Evolutionary conservation across 1,140 invertebrate species (phyloP).

Genomic region (Druon quercuslanigerum): DNA sequence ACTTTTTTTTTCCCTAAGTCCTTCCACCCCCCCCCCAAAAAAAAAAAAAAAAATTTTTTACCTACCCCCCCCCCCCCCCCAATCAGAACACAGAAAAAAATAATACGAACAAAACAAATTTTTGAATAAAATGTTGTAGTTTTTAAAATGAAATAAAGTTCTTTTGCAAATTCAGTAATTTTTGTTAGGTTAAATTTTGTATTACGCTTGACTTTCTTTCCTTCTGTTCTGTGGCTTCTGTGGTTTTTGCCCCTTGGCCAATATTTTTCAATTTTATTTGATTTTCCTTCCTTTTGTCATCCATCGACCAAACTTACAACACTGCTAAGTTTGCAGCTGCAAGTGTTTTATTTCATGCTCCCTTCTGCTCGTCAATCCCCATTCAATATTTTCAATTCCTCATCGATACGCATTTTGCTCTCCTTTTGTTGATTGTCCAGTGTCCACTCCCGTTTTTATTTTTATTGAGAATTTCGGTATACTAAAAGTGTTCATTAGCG

Average conservation of each 20-base stretch:
- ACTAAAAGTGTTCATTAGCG: too few relatives aligned
- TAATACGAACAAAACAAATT: too few relatives aligned
- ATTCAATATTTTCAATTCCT: conserved; percentile 9
- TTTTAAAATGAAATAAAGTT: neutral
- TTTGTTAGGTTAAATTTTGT: neutral
- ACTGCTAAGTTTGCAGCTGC: conserved; percentile 9
- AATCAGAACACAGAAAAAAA: too few relatives aligned
- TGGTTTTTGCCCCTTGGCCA: neutral
- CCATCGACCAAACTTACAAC: too few relatives aligned
- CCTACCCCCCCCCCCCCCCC: too few relatives aligned
- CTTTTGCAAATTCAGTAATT: neutral
- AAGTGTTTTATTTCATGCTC: conserved; percentile 34
- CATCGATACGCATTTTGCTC: conserved; percentile 1
- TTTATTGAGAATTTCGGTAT: neutral
- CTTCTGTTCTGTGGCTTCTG: neutral
- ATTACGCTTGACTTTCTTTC: neutral
- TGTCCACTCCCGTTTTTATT: conserved; percentile 16
- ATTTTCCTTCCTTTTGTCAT: neutral
- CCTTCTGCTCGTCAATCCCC: conserved; percentile 15
- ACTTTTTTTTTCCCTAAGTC: too few relatives aligned
- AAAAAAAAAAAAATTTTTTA: too few relatives aligned
- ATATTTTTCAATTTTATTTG: conserved; percentile 2
- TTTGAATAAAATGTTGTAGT: too few relatives aligned
- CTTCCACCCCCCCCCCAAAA: too few relatives aligned
- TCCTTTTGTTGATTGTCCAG: neutral